phyloP scores from a whole-genome alignment of 1,140 invertebrate species.

The Temnothorax nylanderi region DNA sequence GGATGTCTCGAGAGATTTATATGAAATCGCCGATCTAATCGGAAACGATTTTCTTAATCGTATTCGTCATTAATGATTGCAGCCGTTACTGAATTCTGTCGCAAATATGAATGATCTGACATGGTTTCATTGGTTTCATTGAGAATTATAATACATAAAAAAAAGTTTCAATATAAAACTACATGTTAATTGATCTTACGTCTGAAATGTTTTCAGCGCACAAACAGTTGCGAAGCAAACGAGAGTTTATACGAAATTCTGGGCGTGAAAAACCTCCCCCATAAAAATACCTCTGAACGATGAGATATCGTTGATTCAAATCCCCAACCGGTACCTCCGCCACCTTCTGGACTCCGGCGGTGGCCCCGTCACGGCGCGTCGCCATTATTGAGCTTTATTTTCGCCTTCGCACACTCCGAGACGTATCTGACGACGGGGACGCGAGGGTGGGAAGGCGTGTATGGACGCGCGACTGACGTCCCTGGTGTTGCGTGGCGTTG shows the following conservation, averaged over 20 bases:
- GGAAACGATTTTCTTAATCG: background rate
- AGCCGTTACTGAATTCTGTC: background rate
- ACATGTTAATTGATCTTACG: background rate
- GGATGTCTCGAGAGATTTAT: background rate
- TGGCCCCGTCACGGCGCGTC: constrained; percentile 71
- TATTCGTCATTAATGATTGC: constrained; percentile 2
- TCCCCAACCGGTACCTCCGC: constrained; percentile 37
- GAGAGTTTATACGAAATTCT: background rate
- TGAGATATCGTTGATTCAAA: constrained; percentile 54
- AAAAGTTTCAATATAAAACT: background rate
- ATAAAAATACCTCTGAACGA: constrained; percentile 28
- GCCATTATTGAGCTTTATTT: constrained; percentile 83
- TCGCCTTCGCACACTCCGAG: constrained; percentile 56
- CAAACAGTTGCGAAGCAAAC: background rate
- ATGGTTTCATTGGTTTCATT: background rate
- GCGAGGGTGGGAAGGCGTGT: constrained; percentile 39
- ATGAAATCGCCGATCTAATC: constrained; percentile 15
- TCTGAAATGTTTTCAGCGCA: background rate
- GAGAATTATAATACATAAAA: background rate
- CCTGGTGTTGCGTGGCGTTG: constrained; percentile 65
- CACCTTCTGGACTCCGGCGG: constrained; percentile 28
- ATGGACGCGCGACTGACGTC: constrained; percentile 75
- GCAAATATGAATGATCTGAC: background rate
- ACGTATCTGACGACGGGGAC: background rate
- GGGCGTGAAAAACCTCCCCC: background rate